Evolutionary conservation across 2,888 invertebrate species (phyloP).

Genomic region (Panopea generosa): DNA sequence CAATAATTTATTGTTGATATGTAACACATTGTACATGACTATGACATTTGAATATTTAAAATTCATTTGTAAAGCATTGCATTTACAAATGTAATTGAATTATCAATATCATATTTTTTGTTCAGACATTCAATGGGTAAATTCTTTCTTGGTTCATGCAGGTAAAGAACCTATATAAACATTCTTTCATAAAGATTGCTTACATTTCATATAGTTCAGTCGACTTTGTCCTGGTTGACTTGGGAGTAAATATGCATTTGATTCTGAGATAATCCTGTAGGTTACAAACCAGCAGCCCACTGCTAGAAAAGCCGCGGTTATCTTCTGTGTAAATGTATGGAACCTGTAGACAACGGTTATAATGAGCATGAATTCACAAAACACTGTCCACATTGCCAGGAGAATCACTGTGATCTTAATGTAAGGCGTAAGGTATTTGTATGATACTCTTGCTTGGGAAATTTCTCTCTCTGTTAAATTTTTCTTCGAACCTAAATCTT

Average conservation of each 20-base stretch:
- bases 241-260: conserved; percentile 74
- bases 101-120: no score
- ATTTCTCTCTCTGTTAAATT: conserved; percentile 90
- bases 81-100: no score
- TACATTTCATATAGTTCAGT: conserved; percentile 70
- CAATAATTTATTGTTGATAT: no score
- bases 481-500: conserved; percentile 86
- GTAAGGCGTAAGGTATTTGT: conserved; percentile 92
- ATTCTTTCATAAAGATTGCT: no score
- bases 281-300: conserved; percentile 96
- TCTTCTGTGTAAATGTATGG: conserved; percentile 98
- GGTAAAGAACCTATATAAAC: no score
- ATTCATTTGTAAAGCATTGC: no score
- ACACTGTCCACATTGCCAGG: conserved; percentile 90
- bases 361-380: conserved; percentile 98
- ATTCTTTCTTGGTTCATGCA: no score
- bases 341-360: conserved; percentile 95
- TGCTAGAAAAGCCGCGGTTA: conserved; percentile 94
- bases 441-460: conserved; percentile 85
- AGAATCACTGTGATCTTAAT: conserved; percentile 92
- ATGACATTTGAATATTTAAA: no score
- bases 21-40: no score
- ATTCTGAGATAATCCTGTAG: conserved; percentile 88
- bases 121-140: no score
- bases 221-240: conserved; percentile 81